Percentiles rank a stretch among this genome's conserved stretches.
These are phyloP conservation scores for Elymnias hypermnestra DNA, from an alignment of 1,140 invertebrate species.

Conservation along the genomic window DNA sequence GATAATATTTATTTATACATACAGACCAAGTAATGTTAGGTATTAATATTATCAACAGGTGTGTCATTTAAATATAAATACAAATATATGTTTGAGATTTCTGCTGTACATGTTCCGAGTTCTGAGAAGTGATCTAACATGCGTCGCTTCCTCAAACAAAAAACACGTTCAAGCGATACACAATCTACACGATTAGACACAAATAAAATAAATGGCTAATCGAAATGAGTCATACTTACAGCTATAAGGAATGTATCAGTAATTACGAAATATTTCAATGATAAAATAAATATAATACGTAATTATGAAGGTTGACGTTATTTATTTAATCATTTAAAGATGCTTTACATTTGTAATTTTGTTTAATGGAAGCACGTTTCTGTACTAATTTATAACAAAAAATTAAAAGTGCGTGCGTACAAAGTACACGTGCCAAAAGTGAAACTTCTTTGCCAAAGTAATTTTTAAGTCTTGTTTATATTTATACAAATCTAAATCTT, in stretches of 20 bases:
- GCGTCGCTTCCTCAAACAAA: conserved; percentile 25
- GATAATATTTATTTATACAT: conserved; percentile 1
- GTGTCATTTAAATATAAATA: conserved; percentile 2
- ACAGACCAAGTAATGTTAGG: background rate
- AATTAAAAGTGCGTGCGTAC: no score
- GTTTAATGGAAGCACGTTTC: no score
- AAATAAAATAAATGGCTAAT: conserved; percentile 23
- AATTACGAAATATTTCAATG: background rate
- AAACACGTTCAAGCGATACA: conserved; percentile 26
- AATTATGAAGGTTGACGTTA: no score
- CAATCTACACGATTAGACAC: conserved; percentile 17
- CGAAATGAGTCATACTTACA: conserved; percentile 21
- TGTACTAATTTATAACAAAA: no score
- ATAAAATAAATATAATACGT: no score
- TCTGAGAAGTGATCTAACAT: conserved; percentile 19
- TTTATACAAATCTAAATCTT: no score
- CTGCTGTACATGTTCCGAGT: conserved; percentile 12
- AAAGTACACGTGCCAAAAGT: no score
- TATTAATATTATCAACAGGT: conserved; percentile 7
- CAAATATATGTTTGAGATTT: conserved; percentile 12
- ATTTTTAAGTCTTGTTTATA: no score
- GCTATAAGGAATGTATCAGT: no score
- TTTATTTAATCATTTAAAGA: no score
- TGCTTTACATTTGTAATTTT: no score
- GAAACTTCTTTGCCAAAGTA: no score